Conservation (phyloP, 2,888 invertebrate species). For the Euplagia quadripunctaria region DNA sequence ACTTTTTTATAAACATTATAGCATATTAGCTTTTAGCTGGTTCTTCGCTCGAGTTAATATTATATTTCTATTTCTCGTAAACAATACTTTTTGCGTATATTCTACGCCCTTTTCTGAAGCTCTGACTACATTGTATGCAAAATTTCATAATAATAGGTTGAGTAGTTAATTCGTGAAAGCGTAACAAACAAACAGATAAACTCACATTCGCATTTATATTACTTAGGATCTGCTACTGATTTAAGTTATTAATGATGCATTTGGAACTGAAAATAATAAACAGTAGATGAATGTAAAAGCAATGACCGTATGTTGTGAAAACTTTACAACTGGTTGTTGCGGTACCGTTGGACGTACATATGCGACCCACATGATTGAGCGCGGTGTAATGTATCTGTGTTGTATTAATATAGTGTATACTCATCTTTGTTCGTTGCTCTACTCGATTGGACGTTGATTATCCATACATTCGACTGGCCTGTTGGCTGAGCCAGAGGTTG, state of each 20-base stretch:
- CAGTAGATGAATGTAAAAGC: not conserved
- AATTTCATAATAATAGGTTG: not conserved
- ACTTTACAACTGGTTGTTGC: slow-evolving; percentile 51
- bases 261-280: not conserved
- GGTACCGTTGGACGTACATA: slow-evolving; percentile 50
- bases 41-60: too few species aligned
- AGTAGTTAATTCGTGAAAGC: too few species aligned
- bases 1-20: not conserved
- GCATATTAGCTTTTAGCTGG: too few species aligned
- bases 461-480: not conserved
- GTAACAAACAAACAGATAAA: not conserved
- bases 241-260: not conserved
- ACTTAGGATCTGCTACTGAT: too few species aligned
- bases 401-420: not conserved
- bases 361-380: slow-evolving; percentile 36
- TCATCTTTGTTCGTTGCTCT: not conserved
- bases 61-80: too few species aligned
- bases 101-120: too few species aligned
- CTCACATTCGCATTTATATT: not conserved
- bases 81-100: too few species aligned
- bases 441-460: not conserved
- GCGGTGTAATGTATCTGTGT: slow-evolving; percentile 9
- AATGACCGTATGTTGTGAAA: slow-evolving; percentile 22
- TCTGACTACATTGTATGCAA: not conserved
- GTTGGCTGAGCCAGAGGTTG: too few species aligned